A percentile compares a stretch with the other conserved stretches of the same genome.
Evolutionary conservation across 2,888 invertebrate species (phyloP).

Genomic region (Polia nebulosa): DNA sequence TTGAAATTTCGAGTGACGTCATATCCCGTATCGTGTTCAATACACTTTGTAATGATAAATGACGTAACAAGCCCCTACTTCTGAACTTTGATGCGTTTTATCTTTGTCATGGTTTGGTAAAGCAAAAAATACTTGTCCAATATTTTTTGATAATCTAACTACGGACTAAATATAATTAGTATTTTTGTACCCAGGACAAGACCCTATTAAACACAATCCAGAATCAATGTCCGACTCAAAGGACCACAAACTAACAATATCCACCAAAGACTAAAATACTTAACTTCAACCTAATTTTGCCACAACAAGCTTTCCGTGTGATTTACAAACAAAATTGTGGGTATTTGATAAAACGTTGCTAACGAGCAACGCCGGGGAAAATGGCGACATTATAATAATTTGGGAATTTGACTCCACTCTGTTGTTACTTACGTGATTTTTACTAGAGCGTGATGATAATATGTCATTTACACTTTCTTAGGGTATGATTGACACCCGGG

Average conservation of each 20-base stretch:
- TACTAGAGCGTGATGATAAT: slow-evolving; percentile 30
- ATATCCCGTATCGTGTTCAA: no score
- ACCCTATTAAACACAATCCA: not conserved
- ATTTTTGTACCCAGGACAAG: no score
- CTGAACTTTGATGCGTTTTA: no score
- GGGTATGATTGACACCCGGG: slow-evolving; percentile 15
- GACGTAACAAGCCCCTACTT: no score
- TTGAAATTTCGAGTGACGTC: no score
- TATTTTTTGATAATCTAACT: no score
- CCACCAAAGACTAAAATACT: slow-evolving; percentile 1
- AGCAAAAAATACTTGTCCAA: no score
- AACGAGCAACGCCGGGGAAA: slow-evolving; percentile 52
- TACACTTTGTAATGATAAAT: no score
- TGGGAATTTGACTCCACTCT: slow-evolving; percentile 47
- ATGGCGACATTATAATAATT: slow-evolving; percentile 57
- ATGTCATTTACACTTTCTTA: slow-evolving; percentile 6
- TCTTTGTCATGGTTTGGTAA: no score
- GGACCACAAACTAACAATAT: slow-evolving; percentile 1
- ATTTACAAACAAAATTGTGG: slow-evolving; percentile 56
- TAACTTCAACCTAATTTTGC: slow-evolving; percentile 25
- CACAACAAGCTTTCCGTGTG: slow-evolving; percentile 37
- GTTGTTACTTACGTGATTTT: slow-evolving; percentile 48
- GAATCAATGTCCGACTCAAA: not conserved
- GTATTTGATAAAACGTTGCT: slow-evolving; percentile 59
- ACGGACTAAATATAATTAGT: no score